phyloP scores from a whole-genome alignment of 1,140 invertebrate species.

The Steinernema khuongi region DNA sequence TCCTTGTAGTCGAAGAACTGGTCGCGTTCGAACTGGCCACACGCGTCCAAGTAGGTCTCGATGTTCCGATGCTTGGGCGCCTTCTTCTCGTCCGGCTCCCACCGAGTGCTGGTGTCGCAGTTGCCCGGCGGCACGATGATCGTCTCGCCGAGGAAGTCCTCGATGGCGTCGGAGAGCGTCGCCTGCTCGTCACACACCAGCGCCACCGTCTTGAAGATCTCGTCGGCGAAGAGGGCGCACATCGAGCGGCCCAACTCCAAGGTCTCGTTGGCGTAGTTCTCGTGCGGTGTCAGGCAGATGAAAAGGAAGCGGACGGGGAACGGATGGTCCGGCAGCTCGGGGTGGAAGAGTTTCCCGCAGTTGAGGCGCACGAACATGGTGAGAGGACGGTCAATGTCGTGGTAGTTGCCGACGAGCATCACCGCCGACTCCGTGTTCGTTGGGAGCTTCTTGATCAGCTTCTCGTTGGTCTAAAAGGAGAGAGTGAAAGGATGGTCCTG shows the following conservation, averaged over 20 bases:
- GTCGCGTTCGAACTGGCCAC: constrained; percentile 2
- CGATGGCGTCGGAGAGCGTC: constrained; percentile 57
- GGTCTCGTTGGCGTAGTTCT: constrained; percentile 24
- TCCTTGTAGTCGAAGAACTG: constrained; percentile 4
- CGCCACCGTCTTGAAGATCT: constrained; percentile 58
- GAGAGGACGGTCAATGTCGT: constrained; percentile 51
- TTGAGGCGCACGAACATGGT: constrained; percentile 56
- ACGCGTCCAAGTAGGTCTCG: not conserved
- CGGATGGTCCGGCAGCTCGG: constrained; percentile 59
- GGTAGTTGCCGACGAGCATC: constrained; percentile 58
- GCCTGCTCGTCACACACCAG: constrained; percentile 49
- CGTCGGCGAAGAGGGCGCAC: constrained; percentile 57
- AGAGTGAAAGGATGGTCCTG: not conserved
- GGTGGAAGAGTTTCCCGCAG: constrained; percentile 35
- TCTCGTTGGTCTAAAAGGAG: constrained; percentile 37
- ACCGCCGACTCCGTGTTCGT: constrained; percentile 58
- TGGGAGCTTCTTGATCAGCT: constrained; percentile 58
- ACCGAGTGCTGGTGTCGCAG: constrained; percentile 54
- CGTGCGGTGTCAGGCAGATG: constrained; percentile 51
- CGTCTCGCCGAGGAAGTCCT: constrained; percentile 57
- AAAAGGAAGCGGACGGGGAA: constrained; percentile 59
- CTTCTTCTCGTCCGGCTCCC: constrained; percentile 23
- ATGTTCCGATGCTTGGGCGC: not conserved
- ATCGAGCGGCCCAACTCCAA: constrained; percentile 50
- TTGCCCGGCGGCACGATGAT: constrained; percentile 59